Conservation (phyloP, 2,797 vertebrate genomes). For the Lagothrix lagotricha region DNA sequence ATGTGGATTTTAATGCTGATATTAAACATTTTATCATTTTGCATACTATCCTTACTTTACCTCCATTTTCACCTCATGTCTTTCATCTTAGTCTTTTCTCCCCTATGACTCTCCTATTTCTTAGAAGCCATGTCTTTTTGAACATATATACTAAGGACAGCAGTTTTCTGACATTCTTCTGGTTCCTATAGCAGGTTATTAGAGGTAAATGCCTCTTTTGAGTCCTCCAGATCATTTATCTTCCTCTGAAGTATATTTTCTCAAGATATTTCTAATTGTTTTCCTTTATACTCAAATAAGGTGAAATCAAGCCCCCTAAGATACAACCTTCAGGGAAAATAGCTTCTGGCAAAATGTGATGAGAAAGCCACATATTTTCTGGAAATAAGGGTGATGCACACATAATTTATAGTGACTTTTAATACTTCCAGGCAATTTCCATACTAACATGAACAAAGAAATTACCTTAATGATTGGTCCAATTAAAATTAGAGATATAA, state of each 20-base stretch:
- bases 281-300: slow-evolving; percentile 41
- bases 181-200: neutral
- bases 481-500: neutral
- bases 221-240: slow-evolving; percentile 21
- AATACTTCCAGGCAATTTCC: neutral
- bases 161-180: slow-evolving; percentile 10
- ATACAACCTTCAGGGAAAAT: neutral
- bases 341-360: neutral
- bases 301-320: slow-evolving; percentile 30
- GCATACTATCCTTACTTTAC: neutral
- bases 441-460: neutral
- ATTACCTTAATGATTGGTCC: neutral
- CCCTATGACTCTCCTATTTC: neutral
- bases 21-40: neutral
- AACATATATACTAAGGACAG: neutral
- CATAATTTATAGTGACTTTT: neutral
- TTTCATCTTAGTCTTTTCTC: neutral
- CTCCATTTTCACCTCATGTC: neutral
- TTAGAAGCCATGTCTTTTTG: neutral
- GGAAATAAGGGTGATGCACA: neutral
- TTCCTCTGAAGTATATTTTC: slow-evolving; percentile 25
- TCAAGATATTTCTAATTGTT: neutral
- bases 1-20: slow-evolving; percentile 5
- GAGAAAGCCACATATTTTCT: neutral
- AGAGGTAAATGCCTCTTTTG: slow-evolving; percentile 15